phyloP scores from a whole-genome alignment of 1,140 invertebrate species.

The Trachymyrmex cornetzi region DNA sequence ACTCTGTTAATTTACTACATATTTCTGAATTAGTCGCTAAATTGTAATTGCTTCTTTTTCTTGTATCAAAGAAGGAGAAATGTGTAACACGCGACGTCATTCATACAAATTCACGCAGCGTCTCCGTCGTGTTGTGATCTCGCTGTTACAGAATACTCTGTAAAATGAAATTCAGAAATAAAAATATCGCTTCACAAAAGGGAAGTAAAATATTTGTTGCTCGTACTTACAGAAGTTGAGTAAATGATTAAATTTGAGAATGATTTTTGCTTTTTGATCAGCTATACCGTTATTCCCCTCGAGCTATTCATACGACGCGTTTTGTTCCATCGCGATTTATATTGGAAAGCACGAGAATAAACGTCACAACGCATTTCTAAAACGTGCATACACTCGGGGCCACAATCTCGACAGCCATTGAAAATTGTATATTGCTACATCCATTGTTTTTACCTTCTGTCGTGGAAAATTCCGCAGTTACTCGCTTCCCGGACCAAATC shows the following conservation, averaged over 20 bases:
- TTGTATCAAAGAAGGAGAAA: background rate
- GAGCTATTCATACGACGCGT: conserved; percentile 35
- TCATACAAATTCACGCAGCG: background rate
- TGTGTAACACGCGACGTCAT: background rate
- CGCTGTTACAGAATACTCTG: background rate
- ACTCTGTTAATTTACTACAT: background rate
- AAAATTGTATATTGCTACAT: conserved; percentile 65
- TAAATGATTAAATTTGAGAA: conserved; percentile 20
- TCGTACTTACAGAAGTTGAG: background rate
- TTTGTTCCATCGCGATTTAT: conserved; percentile 43
- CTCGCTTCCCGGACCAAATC: background rate
- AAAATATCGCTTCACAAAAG: background rate
- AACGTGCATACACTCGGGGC: conserved; percentile 35
- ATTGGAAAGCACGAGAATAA: conserved; percentile 26
- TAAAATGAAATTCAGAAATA: background rate
- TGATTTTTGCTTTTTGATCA: conserved; percentile 13
- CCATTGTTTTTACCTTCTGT: conserved; percentile 64
- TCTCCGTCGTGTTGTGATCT: background rate
- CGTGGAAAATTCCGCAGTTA: conserved; percentile 57
- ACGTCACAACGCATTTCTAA: conserved; percentile 49
- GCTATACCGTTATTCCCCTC: background rate
- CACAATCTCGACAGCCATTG: conserved; percentile 52
- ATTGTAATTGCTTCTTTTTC: background rate
- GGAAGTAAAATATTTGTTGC: background rate
- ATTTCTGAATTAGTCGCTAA: conserved; percentile 6